Base-by-base conservation (phyloP, 2,888 invertebrate species). In the Euphydryas editha region DNA sequence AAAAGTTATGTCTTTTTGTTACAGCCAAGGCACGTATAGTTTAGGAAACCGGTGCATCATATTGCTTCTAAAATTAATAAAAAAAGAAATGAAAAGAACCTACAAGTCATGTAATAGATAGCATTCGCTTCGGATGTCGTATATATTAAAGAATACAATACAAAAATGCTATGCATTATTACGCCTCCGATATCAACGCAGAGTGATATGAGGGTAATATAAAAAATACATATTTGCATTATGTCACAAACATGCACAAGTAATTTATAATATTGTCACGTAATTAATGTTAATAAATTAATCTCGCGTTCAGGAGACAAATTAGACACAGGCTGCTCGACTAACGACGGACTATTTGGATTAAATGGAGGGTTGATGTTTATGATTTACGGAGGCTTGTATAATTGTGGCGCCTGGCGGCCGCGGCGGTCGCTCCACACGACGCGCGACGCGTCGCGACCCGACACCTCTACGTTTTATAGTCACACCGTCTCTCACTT, bases 281-380 rank as follows among this genome's bases (percentile, higher is more conserved):
- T 86, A 89, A 91, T 91, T 90, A 90, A 90, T 90, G 90, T 87
- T 88, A 89, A 91, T 91, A 92, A 91, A 92, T 92, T 91, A 91
- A 92, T 92, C 89, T 90, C 87, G 81, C 85, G 90, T 92, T 86
- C 88, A 84, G 84, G 85, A 91, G 91, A 92, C 92, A 92, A 91
- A 92, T 92, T 90, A 92, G 90, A 90, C 90, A 84, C 91, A 89
- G 86, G 86, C 88, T 91, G 92, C 88, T 88, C 89, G 84, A 84
- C 90, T 92, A 92, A 92, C 90, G 92, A 92, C 90, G 86, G 90
- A 91, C 92, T 89, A 92, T 92, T 92, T 88, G 90, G 88, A 89
- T 91, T 92, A 92, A 92, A 92, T 92, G 90, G 92, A 80, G 91
- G 91, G 90, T 88, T 90, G 90, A 90, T 92, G 92, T 91, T 92